Evolutionary conservation across 2,888 invertebrate genomes (phyloP).

Genomic region (Cephus pygmeus): DNA sequence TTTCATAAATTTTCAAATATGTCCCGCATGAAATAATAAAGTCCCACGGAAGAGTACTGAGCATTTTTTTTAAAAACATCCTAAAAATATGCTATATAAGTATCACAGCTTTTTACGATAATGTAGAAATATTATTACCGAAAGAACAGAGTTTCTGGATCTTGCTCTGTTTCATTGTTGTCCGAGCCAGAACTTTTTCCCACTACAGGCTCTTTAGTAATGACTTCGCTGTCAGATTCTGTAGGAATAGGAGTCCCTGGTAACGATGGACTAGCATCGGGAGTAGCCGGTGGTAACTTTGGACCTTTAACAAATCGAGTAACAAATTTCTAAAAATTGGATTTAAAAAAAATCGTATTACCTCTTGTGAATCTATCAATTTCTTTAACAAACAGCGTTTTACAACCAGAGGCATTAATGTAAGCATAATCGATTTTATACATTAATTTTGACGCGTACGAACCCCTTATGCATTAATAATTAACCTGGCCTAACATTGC

Average conservation of each 20-base stretch:
- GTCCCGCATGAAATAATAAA: not conserved
- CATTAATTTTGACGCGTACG: not conserved
- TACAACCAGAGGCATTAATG: not conserved
- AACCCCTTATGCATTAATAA: not conserved
- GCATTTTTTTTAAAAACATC: not conserved
- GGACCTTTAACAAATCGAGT: slow-evolving; percentile 43
- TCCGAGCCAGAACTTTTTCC: slow-evolving; percentile 31
- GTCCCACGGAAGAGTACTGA: not conserved
- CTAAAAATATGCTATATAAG: not conserved
- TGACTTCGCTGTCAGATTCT: slow-evolving; percentile 41
- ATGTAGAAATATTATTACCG: slow-evolving; percentile 41
- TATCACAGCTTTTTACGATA: not conserved
- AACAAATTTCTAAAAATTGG: not conserved
- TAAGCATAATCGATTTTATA: not conserved
- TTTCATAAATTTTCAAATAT: not conserved
- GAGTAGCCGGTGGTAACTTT: slow-evolving; percentile 49
- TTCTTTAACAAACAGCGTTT: not conserved
- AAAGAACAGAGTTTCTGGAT: slow-evolving; percentile 59
- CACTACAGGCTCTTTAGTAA: slow-evolving; percentile 31
- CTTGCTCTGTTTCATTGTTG: slow-evolving; percentile 42
- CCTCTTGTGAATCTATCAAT: not conserved
- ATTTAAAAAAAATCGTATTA: not conserved
- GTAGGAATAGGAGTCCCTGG: slow-evolving; percentile 50
- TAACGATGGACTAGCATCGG: slow-evolving; percentile 43
- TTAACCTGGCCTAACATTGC: not conserved